Conservation (phyloP, 2,888 invertebrate genomes). For the Himalopsyche kuldschensis region DNA sequence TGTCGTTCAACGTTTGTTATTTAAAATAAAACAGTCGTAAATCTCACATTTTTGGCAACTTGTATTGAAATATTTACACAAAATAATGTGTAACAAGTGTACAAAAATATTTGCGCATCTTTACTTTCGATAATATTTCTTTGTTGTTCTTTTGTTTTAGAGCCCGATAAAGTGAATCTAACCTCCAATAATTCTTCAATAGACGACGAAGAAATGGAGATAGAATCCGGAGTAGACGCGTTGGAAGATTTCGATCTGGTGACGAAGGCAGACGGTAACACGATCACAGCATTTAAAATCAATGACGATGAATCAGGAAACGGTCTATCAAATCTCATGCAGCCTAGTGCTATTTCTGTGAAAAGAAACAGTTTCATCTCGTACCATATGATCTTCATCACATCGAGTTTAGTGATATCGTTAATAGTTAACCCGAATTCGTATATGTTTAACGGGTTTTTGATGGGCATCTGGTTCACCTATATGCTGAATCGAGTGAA, state of each 20-base stretch:
- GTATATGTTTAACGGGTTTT: constrained; percentile 54
- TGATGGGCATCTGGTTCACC: constrained; percentile 54
- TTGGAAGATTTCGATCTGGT: constrained; percentile 49
- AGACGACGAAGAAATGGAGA: constrained; percentile 44
- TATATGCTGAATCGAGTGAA: constrained; percentile 49
- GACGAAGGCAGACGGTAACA: not conserved
- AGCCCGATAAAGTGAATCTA: not conserved
- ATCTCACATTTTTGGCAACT: not conserved
- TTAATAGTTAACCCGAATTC: constrained; percentile 49
- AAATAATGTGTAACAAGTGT: not conserved
- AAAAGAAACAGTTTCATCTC: constrained; percentile 17
- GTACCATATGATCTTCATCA: constrained; percentile 7
- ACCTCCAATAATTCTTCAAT: not conserved
- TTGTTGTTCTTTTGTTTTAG: not conserved
- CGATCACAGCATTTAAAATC: not conserved
- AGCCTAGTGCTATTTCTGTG: not conserved
- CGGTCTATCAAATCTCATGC: not conserved
- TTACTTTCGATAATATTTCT: no score
- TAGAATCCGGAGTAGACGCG: constrained; percentile 59
- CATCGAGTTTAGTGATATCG: constrained; percentile 10
- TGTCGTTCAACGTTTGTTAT: not conserved
- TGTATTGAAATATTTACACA: not conserved
- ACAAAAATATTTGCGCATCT: not conserved
- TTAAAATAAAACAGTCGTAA: not conserved
- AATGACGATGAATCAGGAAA: not conserved